These are phyloP conservation scores for Panurus biarmicus DNA, from an alignment of 2,113 vertebrate genomes.

Conservation along the genomic window DNA sequence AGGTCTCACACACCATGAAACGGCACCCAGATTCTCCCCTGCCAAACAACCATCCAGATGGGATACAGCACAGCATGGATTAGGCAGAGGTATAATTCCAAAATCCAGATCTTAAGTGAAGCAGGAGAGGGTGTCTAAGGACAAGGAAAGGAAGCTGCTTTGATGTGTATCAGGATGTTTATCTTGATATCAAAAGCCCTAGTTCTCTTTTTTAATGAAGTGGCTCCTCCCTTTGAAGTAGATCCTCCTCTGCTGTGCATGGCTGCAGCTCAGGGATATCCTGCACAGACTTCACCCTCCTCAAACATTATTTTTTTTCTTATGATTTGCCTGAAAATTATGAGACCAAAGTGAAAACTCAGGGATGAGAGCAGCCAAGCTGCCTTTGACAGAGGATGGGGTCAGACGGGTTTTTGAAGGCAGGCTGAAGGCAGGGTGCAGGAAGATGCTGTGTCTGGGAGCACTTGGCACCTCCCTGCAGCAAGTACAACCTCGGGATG, in stretches of 20 bases:
- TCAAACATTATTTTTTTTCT: neutral
- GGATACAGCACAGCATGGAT: accelerated
- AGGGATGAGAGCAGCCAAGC: neutral
- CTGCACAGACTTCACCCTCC: neutral
- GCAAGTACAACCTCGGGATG: accelerated
- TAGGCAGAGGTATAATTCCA: neutral
- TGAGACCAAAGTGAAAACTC: neutral
- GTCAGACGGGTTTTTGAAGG: neutral
- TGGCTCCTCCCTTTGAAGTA: neutral
- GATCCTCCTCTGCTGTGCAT: neutral
- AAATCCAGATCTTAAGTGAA: neutral
- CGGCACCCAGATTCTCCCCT: neutral
- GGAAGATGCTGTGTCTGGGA: neutral
- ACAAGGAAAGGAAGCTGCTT: neutral
- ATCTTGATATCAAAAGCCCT: neutral
- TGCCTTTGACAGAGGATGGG: accelerated
- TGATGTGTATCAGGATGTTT: constrained; percentile 12
- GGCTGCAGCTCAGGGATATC: neutral
- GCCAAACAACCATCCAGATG: accelerated
- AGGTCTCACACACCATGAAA: neutral
- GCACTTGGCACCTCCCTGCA: neutral
- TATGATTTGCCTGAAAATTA: neutral
- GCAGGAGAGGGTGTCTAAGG: neutral
- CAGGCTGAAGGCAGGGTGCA: neutral
- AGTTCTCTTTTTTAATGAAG: neutral